These are phyloP conservation scores for Actinopyga echinites DNA, from an alignment of 53 echinoderm and acorn worm species.

Conservation along the genomic window DNA sequence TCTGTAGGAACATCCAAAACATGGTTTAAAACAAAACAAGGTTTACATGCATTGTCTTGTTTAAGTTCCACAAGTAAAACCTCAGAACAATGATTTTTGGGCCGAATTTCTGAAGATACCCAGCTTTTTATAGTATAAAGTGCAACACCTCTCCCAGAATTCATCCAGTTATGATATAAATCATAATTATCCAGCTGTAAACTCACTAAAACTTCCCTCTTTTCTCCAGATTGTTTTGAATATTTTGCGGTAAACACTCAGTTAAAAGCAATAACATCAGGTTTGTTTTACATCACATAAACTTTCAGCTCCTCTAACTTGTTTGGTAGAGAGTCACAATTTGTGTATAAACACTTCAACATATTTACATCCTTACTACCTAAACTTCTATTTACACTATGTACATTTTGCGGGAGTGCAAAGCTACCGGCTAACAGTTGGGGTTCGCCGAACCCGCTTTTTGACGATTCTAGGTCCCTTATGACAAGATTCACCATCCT, in stretches of 20 bases:
- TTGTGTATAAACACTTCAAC: constrained; percentile 9
- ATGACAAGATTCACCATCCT: no score
- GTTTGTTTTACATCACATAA: neutral
- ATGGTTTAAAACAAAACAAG: no score
- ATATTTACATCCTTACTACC: no score
- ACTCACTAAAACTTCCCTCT: neutral
- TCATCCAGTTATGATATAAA: neutral
- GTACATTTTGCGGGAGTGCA: no score
- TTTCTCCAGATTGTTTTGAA: neutral
- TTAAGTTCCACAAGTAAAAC: no score
- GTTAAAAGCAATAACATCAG: constrained; percentile 8
- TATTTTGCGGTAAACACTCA: neutral
- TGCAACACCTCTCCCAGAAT: neutral
- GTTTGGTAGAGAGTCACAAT: neutral
- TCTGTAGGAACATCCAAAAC: neutral
- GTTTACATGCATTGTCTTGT: neutral
- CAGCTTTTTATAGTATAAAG: no score
- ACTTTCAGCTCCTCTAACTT: neutral
- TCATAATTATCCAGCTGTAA: constrained; percentile 2
- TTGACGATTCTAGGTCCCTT: no score
- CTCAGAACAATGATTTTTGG: no score
- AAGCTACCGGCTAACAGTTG: no score
- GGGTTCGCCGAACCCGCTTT: no score
- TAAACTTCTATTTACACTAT: no score
- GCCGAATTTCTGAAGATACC: no score